Evolutionary conservation across 2,113 vertebrate species (phyloP), one percentile per base, ranked within the genome.

Genomic region (Marmota flaviventris): DNA sequence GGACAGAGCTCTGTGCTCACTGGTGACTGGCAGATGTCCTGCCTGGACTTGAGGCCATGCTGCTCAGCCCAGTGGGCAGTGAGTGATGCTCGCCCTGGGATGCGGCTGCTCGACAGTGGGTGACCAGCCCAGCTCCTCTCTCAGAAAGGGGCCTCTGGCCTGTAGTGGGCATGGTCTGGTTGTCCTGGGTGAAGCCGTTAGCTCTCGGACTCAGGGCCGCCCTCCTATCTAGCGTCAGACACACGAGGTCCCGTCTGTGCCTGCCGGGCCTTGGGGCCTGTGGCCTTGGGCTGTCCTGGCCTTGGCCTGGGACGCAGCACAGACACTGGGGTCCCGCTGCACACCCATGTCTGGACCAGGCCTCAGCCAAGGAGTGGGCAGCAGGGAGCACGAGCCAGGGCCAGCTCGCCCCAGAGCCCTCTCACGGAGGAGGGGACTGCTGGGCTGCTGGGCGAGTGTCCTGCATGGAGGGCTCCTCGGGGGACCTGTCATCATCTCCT

Each of bases 361-460:
- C 18, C 9, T 20, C 3, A 3, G 42, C 73, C 13, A 56, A 25
- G 53, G 42, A 29, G 14, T 1, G 2, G 17, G 24, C 25, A 39
- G 42, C 53, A 42, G 16, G 67, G 58, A 42, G 89, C 48, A 8
- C 76, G 4, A 22, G 6, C 3, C 24, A 32, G 29, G 45, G 48
- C 27, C 1, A 0, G 32, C 58, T 69, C 7, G 18, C 27, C 72
- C 0, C 0, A 25, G 42, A 53, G 17, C 45, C 6, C 17, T 12
- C 2, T 22, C 4, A 0, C 29, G 13, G n/a, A 87, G 61, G n/a
- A 29, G 0, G 3, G 56, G 67, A 27, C 42, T 17, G 4, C 2
- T 72, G 12, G 16, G 73, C 4, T 17, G 4, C 2, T 65, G 12
- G 16, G 67, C 3, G 27, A 16, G 17, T 24, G 24, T 69, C 16